A percentile compares a stretch with the other conserved stretches of the same genome.
phyloP scores from a whole-genome alignment of 2,113 vertebrate genomes.

The Gorsachius goisagi region DNA sequence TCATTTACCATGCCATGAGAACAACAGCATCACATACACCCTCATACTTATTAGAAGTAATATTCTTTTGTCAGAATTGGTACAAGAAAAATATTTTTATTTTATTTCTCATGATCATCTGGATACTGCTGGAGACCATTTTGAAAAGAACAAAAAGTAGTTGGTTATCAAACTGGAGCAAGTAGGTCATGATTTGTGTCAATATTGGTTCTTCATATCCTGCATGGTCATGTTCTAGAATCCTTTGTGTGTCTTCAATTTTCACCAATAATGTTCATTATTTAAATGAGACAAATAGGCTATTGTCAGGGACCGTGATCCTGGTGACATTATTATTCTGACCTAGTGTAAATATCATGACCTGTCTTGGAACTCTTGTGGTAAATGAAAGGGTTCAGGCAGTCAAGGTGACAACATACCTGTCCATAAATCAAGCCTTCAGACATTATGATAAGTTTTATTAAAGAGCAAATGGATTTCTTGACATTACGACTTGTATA shows the following conservation, averaged over 20 bases:
- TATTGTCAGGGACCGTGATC: slow-evolving; percentile 71
- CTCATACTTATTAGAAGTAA: neutral
- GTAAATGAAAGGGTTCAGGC: slow-evolving; percentile 71
- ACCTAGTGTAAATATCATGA: slow-evolving; percentile 84
- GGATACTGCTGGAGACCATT: neutral
- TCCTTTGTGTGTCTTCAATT: slow-evolving; percentile 57
- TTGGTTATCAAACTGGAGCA: neutral
- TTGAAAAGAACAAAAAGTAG: neutral
- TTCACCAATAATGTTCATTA: slow-evolving; percentile 78
- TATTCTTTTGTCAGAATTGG: neutral
- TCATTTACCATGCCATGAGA: neutral
- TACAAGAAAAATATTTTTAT: neutral
- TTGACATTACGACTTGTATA: slow-evolving; percentile 71
- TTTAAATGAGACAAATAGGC: slow-evolving; percentile 86
- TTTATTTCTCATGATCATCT: neutral
- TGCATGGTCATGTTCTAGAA: neutral
- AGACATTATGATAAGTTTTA: slow-evolving; percentile 73
- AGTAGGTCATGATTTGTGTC: neutral
- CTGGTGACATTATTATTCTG: slow-evolving; percentile 76
- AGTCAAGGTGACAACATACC: slow-evolving; percentile 64
- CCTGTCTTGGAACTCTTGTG: slow-evolving; percentile 70
- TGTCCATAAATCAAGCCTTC: slow-evolving; percentile 79
- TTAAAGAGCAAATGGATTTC: slow-evolving; percentile 73
- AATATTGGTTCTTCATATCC: neutral
- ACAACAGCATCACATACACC: neutral